Percentiles rank a stretch among this genome's conserved stretches.
Conservation (phyloP, 1,140 invertebrate species). For the Caligus rogercresseyi region DNA sequence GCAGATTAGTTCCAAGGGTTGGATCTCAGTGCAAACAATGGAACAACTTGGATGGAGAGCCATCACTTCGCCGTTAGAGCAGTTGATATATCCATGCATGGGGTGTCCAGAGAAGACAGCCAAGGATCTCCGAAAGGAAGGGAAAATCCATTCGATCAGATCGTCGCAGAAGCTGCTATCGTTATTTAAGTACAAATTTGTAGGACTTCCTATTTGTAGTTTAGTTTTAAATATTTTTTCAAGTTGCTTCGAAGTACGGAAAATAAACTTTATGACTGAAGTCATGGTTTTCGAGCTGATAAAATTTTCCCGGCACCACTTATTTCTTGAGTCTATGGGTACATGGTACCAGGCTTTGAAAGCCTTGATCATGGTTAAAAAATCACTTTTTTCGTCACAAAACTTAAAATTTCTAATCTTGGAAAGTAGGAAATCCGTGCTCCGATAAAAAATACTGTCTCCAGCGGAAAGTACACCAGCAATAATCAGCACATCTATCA, state of each 20-base stretch:
- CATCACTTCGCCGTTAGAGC: neutral
- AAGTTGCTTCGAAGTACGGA: neutral
- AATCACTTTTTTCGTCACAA: neutral
- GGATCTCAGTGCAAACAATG: neutral
- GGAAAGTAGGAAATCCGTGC: neutral
- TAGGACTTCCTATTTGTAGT: neutral
- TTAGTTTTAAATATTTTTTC: neutral
- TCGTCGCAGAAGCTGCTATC: neutral
- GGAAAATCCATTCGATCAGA: neutral
- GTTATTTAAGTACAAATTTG: too few relatives aligned
- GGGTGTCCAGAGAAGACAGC: neutral
- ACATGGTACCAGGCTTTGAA: neutral
- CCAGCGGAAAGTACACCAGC: neutral
- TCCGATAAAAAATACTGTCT: neutral
- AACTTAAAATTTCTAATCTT: neutral
- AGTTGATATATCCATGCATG: neutral
- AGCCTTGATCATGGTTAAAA: neutral
- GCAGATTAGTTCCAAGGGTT: neutral
- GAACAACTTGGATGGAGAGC: neutral
- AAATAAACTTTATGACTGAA: neutral
- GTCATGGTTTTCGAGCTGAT: neutral
- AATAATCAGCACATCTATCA: neutral
- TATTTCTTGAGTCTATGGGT: neutral
- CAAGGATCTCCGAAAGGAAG: neutral
- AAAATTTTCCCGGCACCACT: neutral